Conservation (phyloP, 1,140 invertebrate species). For the Pseudomyrmex sp. region DNA sequence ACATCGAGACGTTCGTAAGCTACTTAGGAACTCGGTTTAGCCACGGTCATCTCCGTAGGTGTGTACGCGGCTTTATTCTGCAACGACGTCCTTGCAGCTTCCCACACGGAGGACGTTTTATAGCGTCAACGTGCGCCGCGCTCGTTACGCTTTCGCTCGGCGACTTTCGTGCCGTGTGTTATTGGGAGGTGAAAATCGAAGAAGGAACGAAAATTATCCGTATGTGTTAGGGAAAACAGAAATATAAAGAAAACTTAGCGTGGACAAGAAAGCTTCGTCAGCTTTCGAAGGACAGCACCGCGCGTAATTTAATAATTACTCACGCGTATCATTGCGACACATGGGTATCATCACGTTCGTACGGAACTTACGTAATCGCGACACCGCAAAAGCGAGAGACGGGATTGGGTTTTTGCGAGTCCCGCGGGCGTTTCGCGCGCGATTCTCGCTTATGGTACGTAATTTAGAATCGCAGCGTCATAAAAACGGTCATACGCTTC, state of each 20-base stretch:
- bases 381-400: slow-evolving; percentile 5
- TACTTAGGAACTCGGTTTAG: slow-evolving; percentile 63
- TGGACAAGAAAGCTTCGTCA: neutral
- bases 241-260: neutral
- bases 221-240: neutral
- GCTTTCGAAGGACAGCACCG: neutral
- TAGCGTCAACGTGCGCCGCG: slow-evolving; percentile 65
- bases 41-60: slow-evolving; percentile 42
- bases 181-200: slow-evolving; percentile 8
- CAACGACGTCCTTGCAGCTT: slow-evolving; percentile 75
- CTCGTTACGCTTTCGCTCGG: slow-evolving; percentile 72
- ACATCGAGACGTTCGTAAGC: slow-evolving; percentile 67
- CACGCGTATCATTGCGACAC: neutral
- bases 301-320: neutral
- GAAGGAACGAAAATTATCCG: neutral
- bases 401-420: slow-evolving; percentile 36
- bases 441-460: slow-evolving; percentile 38
- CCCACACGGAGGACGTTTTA: slow-evolving; percentile 75
- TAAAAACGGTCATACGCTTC: slow-evolving; percentile 25
- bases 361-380: slow-evolving; percentile 27
- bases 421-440: slow-evolving; percentile 16
- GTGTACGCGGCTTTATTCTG: slow-evolving; percentile 64
- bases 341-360: neutral
- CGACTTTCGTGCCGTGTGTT: slow-evolving; percentile 22
- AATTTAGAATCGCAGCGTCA: slow-evolving; percentile 37